Evolutionary conservation across 2,113 vertebrate species (phyloP).

Genomic region (Ondatra zibethicus): DNA sequence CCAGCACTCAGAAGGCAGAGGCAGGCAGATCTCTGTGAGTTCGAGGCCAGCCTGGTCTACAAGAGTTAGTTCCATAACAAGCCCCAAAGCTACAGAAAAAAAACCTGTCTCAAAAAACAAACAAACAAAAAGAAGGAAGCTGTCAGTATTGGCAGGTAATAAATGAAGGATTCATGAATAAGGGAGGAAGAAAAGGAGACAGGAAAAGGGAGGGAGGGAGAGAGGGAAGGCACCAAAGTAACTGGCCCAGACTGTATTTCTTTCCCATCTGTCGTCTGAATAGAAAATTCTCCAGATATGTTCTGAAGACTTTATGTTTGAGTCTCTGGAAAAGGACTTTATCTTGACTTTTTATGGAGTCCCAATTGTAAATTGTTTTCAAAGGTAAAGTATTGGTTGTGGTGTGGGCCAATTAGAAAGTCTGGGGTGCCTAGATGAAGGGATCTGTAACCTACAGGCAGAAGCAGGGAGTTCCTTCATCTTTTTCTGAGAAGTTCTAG

Average conservation of each 20-base stretch:
- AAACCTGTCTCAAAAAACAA: no score
- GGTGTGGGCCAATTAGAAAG: not conserved
- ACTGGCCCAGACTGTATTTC: not conserved
- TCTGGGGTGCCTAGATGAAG: not conserved
- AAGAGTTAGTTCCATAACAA: no score
- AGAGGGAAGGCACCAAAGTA: not conserved
- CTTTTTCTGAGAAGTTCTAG: not conserved
- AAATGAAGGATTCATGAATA: not conserved
- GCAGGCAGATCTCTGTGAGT: no score
- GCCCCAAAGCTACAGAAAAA: no score
- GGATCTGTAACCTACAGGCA: not conserved
- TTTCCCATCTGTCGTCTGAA: not conserved
- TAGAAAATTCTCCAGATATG: not conserved
- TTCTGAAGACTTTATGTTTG: not conserved
- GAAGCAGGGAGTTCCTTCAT: not conserved
- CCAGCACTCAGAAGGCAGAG: no score
- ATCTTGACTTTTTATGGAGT: not conserved
- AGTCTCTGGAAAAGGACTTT: not conserved
- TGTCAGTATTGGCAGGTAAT: not conserved
- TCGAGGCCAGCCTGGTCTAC: no score
- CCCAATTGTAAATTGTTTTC: not conserved
- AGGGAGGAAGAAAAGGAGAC: not conserved
- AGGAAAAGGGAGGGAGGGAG: not conserved
- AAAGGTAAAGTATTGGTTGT: not conserved
- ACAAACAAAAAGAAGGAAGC: not conserved